Evolutionary conservation across 2,888 invertebrate species (phyloP), one percentile per base, ranked within the genome.

Genomic region (Apodemia mormo): DNA sequence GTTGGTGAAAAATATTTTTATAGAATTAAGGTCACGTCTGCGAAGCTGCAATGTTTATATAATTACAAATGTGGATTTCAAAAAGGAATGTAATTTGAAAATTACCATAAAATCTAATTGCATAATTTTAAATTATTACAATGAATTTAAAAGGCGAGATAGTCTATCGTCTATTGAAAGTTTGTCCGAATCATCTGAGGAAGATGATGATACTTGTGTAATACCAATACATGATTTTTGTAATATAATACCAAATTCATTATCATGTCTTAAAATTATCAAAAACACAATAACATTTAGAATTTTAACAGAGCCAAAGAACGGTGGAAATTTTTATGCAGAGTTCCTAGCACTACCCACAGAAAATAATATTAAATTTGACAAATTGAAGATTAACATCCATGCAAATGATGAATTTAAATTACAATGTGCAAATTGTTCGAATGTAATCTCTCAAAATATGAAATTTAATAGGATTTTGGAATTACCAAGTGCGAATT

Each of bases 31-130:
- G 76, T 94, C 95, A 8, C 85, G 94, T 33, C 78, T 95, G 76
- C 89, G 94, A 70, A 94, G 94, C 72, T 95, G 95, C 75, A 95
- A 95, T 77, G 94, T 95, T 72, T 94, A 93, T 80, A 90, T 95
- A 58, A 92, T 90, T 12, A 92, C 93, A 0, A 88, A 92, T 64
- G 80, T 90, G 10, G 86, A 89, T 81, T 85, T 92, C 69, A 87
- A 81, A 58, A 90, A 87, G 74, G 85, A 90, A 77, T 89, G 88
- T 74, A 90, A 92, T 78, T 80, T 94, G 70, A 93, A 92, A 82
- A 87, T 94, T 61, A 91, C 82, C 78, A 91, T 94, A 79, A 88
- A 93, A 77, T 82, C 93, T 0, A 87, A 90, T 78, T 88, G 89
- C 74, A 92, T 94, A 2, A 80, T 92, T 12, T 76, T 94, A 0